These are phyloP conservation scores for Patella depressa DNA, from an alignment of 2,888 invertebrate genomes.

Conservation along the genomic window DNA sequence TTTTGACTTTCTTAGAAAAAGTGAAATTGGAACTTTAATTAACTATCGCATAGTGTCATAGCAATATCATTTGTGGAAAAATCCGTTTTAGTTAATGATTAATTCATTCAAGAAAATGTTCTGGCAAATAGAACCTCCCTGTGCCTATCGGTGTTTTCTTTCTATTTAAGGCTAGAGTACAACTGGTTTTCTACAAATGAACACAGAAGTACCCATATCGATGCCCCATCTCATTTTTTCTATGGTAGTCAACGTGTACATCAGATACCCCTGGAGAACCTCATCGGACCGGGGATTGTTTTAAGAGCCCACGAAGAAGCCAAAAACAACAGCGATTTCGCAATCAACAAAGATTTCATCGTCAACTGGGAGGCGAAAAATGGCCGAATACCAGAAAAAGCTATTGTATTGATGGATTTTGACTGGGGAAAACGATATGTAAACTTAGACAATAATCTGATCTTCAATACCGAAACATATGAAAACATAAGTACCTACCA, in stretches of 20 bases:
- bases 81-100: too few species aligned
- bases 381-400: constrained; percentile 69
- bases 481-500: constrained; percentile 19
- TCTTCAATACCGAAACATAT: constrained; percentile 24
- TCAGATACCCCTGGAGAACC: constrained; percentile 72
- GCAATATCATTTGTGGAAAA: too few species aligned
- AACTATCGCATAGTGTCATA: too few species aligned
- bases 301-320: constrained; percentile 43
- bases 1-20: too few species aligned
- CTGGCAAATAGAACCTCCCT: too few species aligned
- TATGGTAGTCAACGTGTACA: constrained; percentile 54
- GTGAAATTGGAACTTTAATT: too few species aligned
- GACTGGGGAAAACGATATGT: constrained; percentile 57
- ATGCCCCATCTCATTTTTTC: constrained; percentile 77
- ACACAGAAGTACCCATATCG: constrained; percentile 78
- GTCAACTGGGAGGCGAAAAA: constrained; percentile 67
- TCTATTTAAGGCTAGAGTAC: constrained; percentile 38
- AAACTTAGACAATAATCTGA: constrained; percentile 48
- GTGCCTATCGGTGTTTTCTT: too few species aligned
- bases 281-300: constrained; percentile 69
- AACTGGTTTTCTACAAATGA: constrained; percentile 73
- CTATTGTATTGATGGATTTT: constrained; percentile 70
- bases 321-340: constrained; percentile 34
- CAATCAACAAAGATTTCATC: constrained; percentile 62
- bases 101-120: too few species aligned